Percentiles rank a stretch among this genome's conserved stretches.
Evolutionary conservation across 1,140 invertebrate species (phyloP).

Genomic region (Trissolcus basalis): DNA sequence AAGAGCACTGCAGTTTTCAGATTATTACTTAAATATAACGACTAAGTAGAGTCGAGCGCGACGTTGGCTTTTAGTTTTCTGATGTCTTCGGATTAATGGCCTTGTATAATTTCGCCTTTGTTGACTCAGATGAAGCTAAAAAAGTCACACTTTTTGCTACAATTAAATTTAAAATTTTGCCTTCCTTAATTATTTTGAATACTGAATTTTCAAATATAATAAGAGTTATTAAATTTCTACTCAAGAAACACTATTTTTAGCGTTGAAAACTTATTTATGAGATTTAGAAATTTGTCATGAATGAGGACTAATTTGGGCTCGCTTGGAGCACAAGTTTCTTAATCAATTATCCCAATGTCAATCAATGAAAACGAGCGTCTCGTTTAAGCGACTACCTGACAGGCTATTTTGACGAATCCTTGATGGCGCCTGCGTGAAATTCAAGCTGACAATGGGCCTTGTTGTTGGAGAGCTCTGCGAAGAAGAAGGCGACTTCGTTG

Average conservation of each 20-base stretch:
- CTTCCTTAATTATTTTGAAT: no score
- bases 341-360: slow-evolving; percentile 44
- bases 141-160: no score
- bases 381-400: slow-evolving; percentile 28
- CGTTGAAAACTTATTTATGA: no score
- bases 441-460: slow-evolving; percentile 60
- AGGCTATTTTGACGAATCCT: slow-evolving; percentile 46
- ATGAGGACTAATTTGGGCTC: slow-evolving; percentile 20
- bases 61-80: neutral
- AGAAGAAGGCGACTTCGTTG: slow-evolving; percentile 54
- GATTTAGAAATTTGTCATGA: slow-evolving; percentile 33
- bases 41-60: neutral
- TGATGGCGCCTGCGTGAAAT: slow-evolving; percentile 43
- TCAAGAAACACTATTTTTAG: no score
- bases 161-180: no score
- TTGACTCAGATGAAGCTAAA: no score
- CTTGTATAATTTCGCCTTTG: no score
- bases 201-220: no score
- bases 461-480: slow-evolving; percentile 57
- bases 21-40: slow-evolving; percentile 22
- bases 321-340: slow-evolving; percentile 26
- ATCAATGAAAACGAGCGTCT: slow-evolving; percentile 48
- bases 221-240: no score
- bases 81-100: no score
- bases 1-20: slow-evolving; percentile 6